Conservation (phyloP, 2,888 invertebrate genomes). For the Scaptomyza parva region DNA sequence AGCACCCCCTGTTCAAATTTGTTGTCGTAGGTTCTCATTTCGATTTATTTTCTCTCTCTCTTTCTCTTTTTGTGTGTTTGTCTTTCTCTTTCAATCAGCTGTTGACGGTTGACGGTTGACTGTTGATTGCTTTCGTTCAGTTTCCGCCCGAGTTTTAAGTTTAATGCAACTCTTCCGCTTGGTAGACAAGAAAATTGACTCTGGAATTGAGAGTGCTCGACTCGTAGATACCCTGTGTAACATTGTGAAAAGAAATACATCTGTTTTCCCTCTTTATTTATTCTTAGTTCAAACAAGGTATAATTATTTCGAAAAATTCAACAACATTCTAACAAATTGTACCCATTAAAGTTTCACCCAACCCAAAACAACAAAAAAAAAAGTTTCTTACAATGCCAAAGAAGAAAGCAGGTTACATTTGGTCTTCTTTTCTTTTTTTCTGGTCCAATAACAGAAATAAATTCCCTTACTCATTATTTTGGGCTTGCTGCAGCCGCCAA, state of each 20-base stretch:
- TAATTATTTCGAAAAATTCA: slow-evolving; percentile 27
- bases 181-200: neutral
- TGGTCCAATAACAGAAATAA: slow-evolving; percentile 19
- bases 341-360: slow-evolving; percentile 62
- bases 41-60: neutral
- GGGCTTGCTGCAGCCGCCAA: slow-evolving; percentile 24
- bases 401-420: slow-evolving; percentile 62
- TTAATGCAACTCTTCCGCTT: slow-evolving; percentile 44
- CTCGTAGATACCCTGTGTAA: neutral
- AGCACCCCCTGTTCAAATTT: slow-evolving; percentile 33
- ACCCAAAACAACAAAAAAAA: slow-evolving; percentile 6
- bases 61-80: neutral
- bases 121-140: slow-evolving; percentile 60
- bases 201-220: neutral
- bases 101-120: slow-evolving; percentile 62
- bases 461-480: slow-evolving; percentile 69
- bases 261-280: no score
- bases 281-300: no score
- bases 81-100: slow-evolving; percentile 8
- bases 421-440: slow-evolving; percentile 31
- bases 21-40: slow-evolving; percentile 72
- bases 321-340: slow-evolving; percentile 63
- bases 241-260: neutral
- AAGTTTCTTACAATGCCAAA: slow-evolving; percentile 29
- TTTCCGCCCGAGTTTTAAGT: slow-evolving; percentile 29